Percentiles rank a stretch among this genome's conserved stretches.
Conservation (phyloP, 2,888 invertebrate species). For the Agrochola lota region DNA sequence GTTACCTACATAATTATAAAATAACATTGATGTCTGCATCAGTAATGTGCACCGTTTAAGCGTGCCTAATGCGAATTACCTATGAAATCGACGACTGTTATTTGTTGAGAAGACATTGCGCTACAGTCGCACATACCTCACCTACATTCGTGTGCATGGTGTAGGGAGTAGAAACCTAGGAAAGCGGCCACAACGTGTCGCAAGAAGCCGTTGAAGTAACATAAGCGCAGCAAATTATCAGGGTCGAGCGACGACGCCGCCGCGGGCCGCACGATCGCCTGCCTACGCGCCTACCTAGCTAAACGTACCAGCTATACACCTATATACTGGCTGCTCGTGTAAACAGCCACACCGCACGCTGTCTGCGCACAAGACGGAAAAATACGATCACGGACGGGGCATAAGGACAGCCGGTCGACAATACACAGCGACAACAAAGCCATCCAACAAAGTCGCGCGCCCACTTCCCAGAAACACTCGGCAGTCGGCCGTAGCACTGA, state of each 20-base stretch:
- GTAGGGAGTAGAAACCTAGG: constrained; percentile 82
- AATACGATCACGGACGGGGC: constrained; percentile 82
- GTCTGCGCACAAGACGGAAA: constrained; percentile 79
- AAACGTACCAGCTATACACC: constrained; percentile 71
- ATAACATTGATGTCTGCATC: constrained; percentile 22
- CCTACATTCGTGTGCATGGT: constrained; percentile 70
- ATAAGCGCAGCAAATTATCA: constrained; percentile 90
- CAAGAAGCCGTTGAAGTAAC: constrained; percentile 90
- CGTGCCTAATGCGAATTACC: constrained; percentile 16
- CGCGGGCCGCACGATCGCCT: constrained; percentile 81
- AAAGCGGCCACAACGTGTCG: constrained; percentile 84
- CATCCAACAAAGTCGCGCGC: constrained; percentile 73
- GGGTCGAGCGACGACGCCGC: constrained; percentile 86
- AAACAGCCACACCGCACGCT: constrained; percentile 77
- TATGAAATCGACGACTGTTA: constrained; percentile 30
- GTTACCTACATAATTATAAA: constrained; percentile 15
- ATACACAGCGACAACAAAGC: constrained; percentile 73
- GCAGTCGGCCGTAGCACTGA: constrained; percentile 56
- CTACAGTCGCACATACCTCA: constrained; percentile 46
- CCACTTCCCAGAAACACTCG: constrained; percentile 75
- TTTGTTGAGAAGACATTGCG: constrained; percentile 47
- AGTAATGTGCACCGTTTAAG: constrained; percentile 31
- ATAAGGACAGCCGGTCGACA: constrained; percentile 80
- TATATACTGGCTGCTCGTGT: constrained; percentile 73
- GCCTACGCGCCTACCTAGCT: constrained; percentile 84